Percentiles rank a stretch among this genome's conserved stretches.
phyloP scores from a whole-genome alignment of 2,888 invertebrate genomes.

The Trichacis sp. region DNA sequence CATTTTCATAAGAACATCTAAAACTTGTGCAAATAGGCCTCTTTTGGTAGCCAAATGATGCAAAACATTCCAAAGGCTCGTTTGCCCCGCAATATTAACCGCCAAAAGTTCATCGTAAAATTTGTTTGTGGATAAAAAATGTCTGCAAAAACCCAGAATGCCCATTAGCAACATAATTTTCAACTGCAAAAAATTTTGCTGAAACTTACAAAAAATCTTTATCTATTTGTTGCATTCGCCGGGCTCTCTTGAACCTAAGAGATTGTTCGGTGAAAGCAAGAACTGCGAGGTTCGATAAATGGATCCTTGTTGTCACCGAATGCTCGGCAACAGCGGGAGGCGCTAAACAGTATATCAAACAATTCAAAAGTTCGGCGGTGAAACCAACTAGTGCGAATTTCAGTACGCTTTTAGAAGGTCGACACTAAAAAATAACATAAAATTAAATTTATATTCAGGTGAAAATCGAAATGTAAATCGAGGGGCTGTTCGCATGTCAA shows the following conservation, averaged over 20 bases:
- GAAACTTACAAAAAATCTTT: slow-evolving; percentile 71
- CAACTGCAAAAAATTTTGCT: slow-evolving; percentile 15
- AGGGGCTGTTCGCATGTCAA: no score
- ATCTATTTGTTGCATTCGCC: slow-evolving; percentile 64
- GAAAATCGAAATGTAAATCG: no score
- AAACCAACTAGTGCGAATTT: slow-evolving; percentile 76
- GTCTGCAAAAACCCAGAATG: slow-evolving; percentile 61
- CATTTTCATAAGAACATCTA: slow-evolving; percentile 72
- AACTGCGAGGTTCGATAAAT: slow-evolving; percentile 76
- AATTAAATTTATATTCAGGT: background rate
- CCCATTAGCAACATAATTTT: background rate
- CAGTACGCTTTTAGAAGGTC: slow-evolving; percentile 73
- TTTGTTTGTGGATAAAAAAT: slow-evolving; percentile 74
- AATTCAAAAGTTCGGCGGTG: slow-evolving; percentile 74
- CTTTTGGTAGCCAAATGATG: slow-evolving; percentile 71
- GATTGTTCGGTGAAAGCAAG: slow-evolving; percentile 76
- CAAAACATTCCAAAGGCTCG: slow-evolving; percentile 74
- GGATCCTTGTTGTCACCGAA: slow-evolving; percentile 74
- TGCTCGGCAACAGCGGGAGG: slow-evolving; percentile 71
- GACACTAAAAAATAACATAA: slow-evolving; percentile 65
- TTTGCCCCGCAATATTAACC: slow-evolving; percentile 75
- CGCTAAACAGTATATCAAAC: slow-evolving; percentile 72
- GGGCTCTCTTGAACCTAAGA: slow-evolving; percentile 60
- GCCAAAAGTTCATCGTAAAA: slow-evolving; percentile 77
- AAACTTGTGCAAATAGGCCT: slow-evolving; percentile 73